These are phyloP conservation scores for Grantiella picta DNA, from an alignment of 2,113 vertebrate genomes.

Conservation along the genomic window DNA sequence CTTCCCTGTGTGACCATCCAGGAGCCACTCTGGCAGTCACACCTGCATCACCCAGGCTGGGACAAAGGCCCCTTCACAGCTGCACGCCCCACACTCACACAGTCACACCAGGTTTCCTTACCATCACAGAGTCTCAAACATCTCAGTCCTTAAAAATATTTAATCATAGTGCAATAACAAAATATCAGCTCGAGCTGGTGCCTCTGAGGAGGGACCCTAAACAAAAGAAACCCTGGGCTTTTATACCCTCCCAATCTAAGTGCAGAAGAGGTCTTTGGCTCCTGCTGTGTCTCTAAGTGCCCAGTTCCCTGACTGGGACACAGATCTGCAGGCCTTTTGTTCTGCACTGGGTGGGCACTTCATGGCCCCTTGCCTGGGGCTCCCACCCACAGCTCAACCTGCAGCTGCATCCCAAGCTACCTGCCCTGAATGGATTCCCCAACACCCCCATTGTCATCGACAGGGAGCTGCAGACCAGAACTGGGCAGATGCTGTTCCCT, in stretches of 20 bases:
- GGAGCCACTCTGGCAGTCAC: background rate
- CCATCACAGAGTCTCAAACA: background rate
- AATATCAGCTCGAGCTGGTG: background rate
- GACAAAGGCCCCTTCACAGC: background rate
- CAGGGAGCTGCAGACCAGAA: background rate
- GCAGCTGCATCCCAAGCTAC: background rate
- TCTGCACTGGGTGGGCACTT: background rate
- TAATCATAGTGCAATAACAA: background rate
- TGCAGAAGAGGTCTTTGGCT: background rate
- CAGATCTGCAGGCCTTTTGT: background rate
- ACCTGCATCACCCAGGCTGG: fast-evolving
- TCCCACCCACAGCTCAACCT: background rate
- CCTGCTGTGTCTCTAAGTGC: background rate
- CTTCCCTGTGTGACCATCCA: background rate
- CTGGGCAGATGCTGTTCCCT: background rate
- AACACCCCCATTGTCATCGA: background rate
- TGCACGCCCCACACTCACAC: background rate
- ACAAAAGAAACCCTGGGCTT: background rate
- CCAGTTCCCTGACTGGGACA: background rate
- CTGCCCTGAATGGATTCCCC: background rate
- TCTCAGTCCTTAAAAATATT: background rate
- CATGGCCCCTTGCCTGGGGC: background rate
- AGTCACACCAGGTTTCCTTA: background rate
- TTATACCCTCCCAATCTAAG: background rate
- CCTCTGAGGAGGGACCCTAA: background rate